Evolutionary conservation across 1,140 invertebrate genomes (phyloP).

Genomic region (Habropoda laboriosa): DNA sequence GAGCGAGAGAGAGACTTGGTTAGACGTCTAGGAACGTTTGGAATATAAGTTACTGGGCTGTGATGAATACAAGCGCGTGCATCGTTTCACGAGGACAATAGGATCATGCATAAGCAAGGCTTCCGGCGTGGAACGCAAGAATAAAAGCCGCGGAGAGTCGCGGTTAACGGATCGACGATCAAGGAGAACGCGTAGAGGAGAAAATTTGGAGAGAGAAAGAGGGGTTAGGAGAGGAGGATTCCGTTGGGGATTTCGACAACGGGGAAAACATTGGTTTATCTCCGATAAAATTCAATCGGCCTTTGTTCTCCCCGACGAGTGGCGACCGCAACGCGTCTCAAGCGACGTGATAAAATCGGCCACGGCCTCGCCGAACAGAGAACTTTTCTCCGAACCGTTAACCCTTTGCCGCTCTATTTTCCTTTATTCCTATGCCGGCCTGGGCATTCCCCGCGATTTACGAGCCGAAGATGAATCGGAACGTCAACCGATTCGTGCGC

Average conservation of each 20-base stretch:
- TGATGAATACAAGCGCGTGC: no score
- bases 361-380: no score
- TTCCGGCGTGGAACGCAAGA: background rate
- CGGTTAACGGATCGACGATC: conserved; percentile 2
- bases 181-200: no score
- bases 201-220: no score
- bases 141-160: conserved; percentile 6
- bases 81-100: conserved; percentile 6
- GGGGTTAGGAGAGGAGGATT: no score
- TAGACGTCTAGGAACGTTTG: no score
- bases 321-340: background rate
- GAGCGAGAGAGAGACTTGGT: no score
- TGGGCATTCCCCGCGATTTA: background rate
- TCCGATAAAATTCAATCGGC: conserved; percentile 10
- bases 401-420: background rate
- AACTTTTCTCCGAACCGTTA: background rate
- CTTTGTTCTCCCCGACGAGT: conserved; percentile 1
- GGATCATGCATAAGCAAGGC: background rate
- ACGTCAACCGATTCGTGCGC: background rate
- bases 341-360: conserved; percentile 1
- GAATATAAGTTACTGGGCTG: no score
- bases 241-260: conserved; percentile 11
- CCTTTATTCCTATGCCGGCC: background rate
- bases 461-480: background rate
- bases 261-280: conserved; percentile 20